phyloP scores from a whole-genome alignment of 30 jellyfish, hydroid and myxozoan species.

The Clytia hemisphaerica region DNA sequence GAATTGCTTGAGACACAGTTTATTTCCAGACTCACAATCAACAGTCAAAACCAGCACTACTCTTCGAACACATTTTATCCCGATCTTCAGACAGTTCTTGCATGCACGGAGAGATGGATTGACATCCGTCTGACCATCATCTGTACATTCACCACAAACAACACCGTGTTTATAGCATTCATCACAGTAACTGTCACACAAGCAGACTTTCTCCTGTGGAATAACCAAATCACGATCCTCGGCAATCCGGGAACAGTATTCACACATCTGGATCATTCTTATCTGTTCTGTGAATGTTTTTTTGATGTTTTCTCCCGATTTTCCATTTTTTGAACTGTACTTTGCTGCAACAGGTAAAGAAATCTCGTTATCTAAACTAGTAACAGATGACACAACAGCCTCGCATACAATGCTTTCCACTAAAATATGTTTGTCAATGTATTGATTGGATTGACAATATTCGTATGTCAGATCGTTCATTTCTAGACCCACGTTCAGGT shows the following conservation, averaged over 20 bases:
- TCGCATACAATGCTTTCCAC: too few relatives aligned
- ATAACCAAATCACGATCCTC: not conserved
- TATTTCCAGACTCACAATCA: too few relatives aligned
- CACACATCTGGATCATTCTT: slow-evolving; percentile 20
- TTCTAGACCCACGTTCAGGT: slow-evolving; percentile 15
- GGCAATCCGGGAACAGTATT: not conserved
- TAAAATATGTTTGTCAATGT: too few relatives aligned
- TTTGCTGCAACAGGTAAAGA: too few relatives aligned
- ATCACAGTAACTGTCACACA: slow-evolving; percentile 15
- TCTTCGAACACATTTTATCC: not conserved
- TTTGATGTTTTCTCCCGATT: too few relatives aligned
- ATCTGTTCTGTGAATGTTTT: not conserved
- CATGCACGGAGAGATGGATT: slow-evolving; percentile 22
- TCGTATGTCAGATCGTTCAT: too few relatives aligned
- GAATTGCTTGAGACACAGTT: slow-evolving; percentile 9
- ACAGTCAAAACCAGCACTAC: slow-evolving; percentile 5
- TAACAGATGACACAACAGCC: too few relatives aligned
- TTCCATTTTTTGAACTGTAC: too few relatives aligned
- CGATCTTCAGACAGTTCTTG: not conserved
- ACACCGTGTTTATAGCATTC: too few relatives aligned
- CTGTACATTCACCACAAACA: not conserved
- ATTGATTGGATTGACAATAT: too few relatives aligned
- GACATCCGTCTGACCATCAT: not conserved
- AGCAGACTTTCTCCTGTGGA: not conserved
- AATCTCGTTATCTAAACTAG: too few relatives aligned